phyloP scores from a whole-genome alignment of 2,888 invertebrate species.

The Drosophila helvetica region DNA sequence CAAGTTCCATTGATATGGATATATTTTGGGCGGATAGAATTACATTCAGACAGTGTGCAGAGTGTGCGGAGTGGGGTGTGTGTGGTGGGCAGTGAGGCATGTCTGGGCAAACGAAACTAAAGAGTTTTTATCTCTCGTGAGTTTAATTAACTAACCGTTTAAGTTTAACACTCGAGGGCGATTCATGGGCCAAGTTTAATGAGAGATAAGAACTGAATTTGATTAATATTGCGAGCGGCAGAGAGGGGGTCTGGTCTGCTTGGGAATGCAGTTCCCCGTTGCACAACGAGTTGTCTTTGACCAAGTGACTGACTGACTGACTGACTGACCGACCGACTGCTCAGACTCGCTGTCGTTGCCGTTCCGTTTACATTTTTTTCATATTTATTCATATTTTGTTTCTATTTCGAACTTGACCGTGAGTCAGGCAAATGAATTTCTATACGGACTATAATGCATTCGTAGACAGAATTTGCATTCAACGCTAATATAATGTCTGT shows the following conservation, averaged over 20 bases:
- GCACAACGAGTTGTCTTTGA: slow-evolving; percentile 5
- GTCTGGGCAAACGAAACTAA: not conserved
- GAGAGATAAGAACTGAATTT: slow-evolving; percentile 40
- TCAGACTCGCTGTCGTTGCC: not conserved
- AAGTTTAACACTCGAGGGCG: slow-evolving; percentile 10
- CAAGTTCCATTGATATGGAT: slow-evolving; percentile 16
- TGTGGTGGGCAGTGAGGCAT: not conserved
- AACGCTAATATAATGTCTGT: not conserved
- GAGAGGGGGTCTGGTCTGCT: slow-evolving; percentile 4
- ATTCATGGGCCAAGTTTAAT: slow-evolving; percentile 20
- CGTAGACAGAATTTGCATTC: slow-evolving; percentile 16
- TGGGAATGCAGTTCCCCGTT: slow-evolving; percentile 15
- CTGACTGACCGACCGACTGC: not conserved
- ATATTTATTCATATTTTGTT: slow-evolving; percentile 19
- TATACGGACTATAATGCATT: slow-evolving; percentile 12
- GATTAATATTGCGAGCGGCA: slow-evolving; percentile 8
- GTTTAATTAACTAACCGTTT: slow-evolving; percentile 26
- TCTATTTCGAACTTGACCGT: slow-evolving; percentile 44
- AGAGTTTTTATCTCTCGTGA: not conserved
- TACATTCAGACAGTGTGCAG: not conserved
- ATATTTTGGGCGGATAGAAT: not conserved
- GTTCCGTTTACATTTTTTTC: slow-evolving; percentile 25
- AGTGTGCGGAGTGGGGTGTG: not conserved
- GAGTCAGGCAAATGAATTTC: slow-evolving; percentile 36
- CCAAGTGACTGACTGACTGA: slow-evolving; percentile 6